phyloP scores from a whole-genome alignment of 2,113 vertebrate species.

The Perognathus longimembris region DNA sequence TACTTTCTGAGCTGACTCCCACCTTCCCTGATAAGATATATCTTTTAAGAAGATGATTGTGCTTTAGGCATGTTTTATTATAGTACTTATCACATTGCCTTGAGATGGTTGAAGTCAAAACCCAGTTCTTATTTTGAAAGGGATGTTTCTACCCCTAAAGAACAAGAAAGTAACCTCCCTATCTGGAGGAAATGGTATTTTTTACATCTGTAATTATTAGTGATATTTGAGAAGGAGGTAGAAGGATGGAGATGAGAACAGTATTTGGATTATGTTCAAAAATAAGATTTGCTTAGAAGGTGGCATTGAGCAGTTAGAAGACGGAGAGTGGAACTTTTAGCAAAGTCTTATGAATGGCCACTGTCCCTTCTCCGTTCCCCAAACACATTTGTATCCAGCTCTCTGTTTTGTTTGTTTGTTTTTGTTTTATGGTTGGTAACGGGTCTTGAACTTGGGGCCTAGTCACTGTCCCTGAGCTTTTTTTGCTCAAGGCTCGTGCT shows the following conservation, averaged over 20 bases:
- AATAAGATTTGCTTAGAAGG: not conserved
- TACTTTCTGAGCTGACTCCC: not conserved
- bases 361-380: too few species aligned
- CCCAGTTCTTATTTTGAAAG: not conserved
- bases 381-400: too few species aligned
- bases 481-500: too few species aligned
- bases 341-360: not conserved
- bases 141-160: not conserved
- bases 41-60: not conserved
- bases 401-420: too few species aligned
- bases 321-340: not conserved
- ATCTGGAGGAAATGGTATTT: not conserved
- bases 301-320: not conserved
- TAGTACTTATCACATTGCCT: not conserved
- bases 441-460: too few species aligned
- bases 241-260: not conserved
- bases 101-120: not conserved
- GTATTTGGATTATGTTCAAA: not conserved
- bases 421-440: too few species aligned
- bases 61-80: not conserved
- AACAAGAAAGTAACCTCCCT: not conserved
- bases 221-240: not conserved
- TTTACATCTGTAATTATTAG: not conserved
- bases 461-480: too few species aligned
- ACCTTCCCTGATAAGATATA: not conserved